A percentile compares a stretch with the other conserved stretches of the same genome.
Evolutionary conservation across 2,113 vertebrate species (phyloP).

Genomic region (Phaethornis superciliosus): DNA sequence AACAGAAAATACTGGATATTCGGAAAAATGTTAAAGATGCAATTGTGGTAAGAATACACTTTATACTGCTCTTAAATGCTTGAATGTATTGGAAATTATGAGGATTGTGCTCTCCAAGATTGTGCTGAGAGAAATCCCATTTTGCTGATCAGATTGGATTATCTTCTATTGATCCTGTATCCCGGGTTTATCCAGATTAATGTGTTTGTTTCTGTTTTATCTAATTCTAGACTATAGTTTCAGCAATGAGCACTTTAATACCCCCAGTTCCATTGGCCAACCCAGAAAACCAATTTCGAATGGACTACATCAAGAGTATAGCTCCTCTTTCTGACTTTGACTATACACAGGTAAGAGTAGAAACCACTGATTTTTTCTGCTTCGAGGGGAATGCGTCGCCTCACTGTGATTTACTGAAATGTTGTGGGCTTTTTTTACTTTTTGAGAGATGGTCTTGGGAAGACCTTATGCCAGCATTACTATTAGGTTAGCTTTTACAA

Average conservation of each 20-base stretch:
- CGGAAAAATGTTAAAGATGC: conserved; percentile 99
- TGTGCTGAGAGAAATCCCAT: conserved; percentile 63
- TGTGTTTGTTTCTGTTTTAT: conserved; percentile 46
- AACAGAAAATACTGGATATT: conserved; percentile 99
- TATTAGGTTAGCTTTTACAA: neutral
- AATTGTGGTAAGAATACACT: conserved; percentile 91
- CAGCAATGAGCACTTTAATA: conserved; percentile 99
- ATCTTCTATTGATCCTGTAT: conserved; percentile 44
- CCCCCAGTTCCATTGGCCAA: conserved; percentile 96
- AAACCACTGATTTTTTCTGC: neutral
- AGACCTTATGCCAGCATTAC: neutral
- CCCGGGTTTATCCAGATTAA: conserved; percentile 53
- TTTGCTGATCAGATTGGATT: conserved; percentile 70
- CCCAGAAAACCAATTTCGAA: conserved; percentile 96
- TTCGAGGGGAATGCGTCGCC: neutral
- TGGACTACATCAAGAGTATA: conserved; percentile 99
- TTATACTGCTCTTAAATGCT: conserved; percentile 48
- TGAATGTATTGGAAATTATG: conserved; percentile 15
- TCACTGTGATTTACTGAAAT: neutral
- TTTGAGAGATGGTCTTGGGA: neutral
- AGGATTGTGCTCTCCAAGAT: conserved; percentile 16
- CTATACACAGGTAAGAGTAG: conserved; percentile 91
- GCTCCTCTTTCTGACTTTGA: conserved; percentile 97
- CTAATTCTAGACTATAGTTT: conserved; percentile 92
- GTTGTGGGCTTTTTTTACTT: neutral